These are phyloP conservation scores for Mythimna lalbum DNA, from an alignment of 2,888 invertebrate species.

Conservation along the genomic window DNA sequence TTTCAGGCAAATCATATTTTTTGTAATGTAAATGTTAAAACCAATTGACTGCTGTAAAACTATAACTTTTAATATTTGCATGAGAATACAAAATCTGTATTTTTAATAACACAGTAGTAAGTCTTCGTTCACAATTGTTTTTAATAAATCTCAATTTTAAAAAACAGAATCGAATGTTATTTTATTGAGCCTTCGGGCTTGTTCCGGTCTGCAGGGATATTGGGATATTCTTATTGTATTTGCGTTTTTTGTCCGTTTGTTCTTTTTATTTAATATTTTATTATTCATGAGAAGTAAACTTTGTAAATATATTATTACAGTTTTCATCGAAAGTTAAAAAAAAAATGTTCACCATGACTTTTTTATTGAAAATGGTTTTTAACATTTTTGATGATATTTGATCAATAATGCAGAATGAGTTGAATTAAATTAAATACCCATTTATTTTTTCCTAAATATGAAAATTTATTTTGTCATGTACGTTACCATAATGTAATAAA, in stretches of 20 bases:
- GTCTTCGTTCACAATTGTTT: neutral
- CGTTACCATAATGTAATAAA: slow-evolving; percentile 23
- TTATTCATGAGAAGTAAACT: slow-evolving; percentile 24
- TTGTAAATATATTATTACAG: slow-evolving; percentile 9
- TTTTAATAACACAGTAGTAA: neutral
- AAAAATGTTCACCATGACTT: neutral
- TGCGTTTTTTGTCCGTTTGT: slow-evolving; percentile 17
- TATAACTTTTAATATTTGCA: neutral
- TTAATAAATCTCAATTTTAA: slow-evolving; percentile 3
- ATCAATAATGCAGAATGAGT: neutral
- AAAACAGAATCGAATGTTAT: neutral
- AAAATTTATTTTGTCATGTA: neutral
- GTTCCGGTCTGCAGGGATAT: slow-evolving; percentile 11
- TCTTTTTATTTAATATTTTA: slow-evolving; percentile 23
- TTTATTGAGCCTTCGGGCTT: slow-evolving; percentile 37
- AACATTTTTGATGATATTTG: neutral
- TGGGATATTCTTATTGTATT: slow-evolving; percentile 19
- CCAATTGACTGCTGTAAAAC: neutral
- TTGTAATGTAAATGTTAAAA: no score
- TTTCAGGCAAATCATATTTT: no score
- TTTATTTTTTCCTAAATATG: neutral
- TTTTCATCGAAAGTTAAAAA: neutral
- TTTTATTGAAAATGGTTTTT: neutral
- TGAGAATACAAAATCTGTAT: neutral
- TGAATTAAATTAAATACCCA: neutral